Evolutionary conservation across 2,797 vertebrate genomes (phyloP).

Genomic region (Macropus fuliginosus): DNA sequence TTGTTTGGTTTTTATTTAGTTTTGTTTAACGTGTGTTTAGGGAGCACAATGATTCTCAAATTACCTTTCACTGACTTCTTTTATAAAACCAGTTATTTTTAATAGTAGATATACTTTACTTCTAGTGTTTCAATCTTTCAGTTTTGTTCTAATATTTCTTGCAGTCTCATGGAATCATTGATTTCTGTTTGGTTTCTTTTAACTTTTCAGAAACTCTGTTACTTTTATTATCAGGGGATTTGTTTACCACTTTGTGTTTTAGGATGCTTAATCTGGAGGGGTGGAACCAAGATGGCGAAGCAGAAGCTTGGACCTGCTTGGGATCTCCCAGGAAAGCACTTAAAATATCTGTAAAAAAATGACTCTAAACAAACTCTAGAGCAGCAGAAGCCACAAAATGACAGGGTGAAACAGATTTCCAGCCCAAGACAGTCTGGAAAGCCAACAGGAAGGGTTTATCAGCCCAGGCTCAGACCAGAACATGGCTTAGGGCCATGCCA

Average conservation of each 20-base stretch:
- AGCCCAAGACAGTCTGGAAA: too few species aligned
- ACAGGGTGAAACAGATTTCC: too few species aligned
- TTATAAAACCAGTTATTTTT: background rate
- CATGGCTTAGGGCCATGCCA: too few species aligned
- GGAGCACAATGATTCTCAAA: background rate
- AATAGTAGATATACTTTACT: background rate
- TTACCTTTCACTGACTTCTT: background rate
- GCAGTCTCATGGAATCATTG: background rate
- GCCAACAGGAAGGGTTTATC: too few species aligned
- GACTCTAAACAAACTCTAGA: too few species aligned
- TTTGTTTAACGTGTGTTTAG: background rate
- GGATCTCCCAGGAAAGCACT: too few species aligned
- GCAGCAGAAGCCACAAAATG: too few species aligned
- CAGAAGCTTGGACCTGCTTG: too few species aligned
- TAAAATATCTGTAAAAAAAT: too few species aligned
- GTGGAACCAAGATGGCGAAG: too few species aligned
- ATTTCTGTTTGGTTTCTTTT: background rate
- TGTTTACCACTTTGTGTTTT: background rate
- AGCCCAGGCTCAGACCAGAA: too few species aligned
- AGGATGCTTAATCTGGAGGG: background rate
- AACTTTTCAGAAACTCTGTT: background rate
- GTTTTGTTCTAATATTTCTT: background rate
- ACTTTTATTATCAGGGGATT: background rate
- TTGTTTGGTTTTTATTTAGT: background rate
- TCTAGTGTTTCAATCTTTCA: background rate